These are phyloP conservation scores for Aleadryas rufinucha DNA, from an alignment of 2,113 vertebrate species.

Conservation along the genomic window DNA sequence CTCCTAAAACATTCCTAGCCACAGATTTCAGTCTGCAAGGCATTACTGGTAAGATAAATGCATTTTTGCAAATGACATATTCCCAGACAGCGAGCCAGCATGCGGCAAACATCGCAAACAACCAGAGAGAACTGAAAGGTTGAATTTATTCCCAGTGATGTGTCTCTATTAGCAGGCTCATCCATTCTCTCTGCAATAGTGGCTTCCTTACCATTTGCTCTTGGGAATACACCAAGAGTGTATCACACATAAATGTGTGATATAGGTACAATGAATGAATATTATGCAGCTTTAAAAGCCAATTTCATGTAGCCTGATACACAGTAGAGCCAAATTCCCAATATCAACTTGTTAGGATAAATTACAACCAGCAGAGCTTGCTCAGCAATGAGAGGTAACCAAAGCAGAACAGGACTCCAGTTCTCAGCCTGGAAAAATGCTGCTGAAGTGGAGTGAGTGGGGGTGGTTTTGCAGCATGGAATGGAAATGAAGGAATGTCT, in stretches of 20 bases:
- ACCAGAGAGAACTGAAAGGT: background rate
- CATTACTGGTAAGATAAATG: conserved; percentile 19
- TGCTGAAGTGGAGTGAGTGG: background rate
- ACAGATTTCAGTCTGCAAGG: conserved; percentile 20
- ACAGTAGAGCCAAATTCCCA: background rate
- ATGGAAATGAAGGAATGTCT: conserved; percentile 21
- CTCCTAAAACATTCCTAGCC: conserved; percentile 15
- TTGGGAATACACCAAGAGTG: background rate
- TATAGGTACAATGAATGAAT: background rate
- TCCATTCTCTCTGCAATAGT: background rate
- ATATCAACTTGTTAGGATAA: background rate
- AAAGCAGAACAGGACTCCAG: background rate
- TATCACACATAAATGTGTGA: background rate
- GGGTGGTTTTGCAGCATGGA: background rate
- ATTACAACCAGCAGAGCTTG: background rate
- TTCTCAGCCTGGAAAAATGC: background rate
- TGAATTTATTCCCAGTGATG: background rate
- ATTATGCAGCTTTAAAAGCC: background rate
- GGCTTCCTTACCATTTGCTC: background rate
- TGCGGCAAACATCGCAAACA: conserved; percentile 1
- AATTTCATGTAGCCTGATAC: background rate
- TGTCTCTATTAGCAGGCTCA: background rate
- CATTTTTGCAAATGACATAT: conserved; percentile 34
- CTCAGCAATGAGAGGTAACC: background rate
- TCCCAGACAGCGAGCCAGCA: conserved; percentile 48